A percentile compares a stretch with the other conserved stretches of the same genome.
These are phyloP conservation scores for Mycalesis mineus DNA, from an alignment of 2,888 invertebrate species.

Conservation along the genomic window DNA sequence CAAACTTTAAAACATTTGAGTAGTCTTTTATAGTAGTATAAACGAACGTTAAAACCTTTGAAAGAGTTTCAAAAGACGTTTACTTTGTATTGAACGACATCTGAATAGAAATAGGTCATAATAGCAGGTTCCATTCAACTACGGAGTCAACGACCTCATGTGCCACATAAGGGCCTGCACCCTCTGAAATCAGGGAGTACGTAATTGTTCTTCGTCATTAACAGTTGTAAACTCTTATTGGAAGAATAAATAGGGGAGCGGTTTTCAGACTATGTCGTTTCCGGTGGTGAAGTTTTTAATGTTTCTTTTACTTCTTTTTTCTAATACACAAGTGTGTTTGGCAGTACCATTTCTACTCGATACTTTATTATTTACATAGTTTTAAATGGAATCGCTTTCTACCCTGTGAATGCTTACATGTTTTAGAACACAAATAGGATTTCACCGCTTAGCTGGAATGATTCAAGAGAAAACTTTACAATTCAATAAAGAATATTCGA, in stretches of 20 bases:
- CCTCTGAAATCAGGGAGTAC: conserved; percentile 39
- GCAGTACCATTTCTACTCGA: background rate
- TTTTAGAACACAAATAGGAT: too few relatives aligned
- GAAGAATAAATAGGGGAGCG: conserved; percentile 26
- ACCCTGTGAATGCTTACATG: too few relatives aligned
- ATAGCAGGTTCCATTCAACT: conserved; percentile 41
- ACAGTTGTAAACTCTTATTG: conserved; percentile 29
- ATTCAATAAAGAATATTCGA: too few relatives aligned
- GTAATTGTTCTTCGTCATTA: conserved; percentile 39
- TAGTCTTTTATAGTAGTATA: too few relatives aligned
- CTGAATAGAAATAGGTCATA: conserved; percentile 36
- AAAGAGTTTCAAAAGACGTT: background rate
- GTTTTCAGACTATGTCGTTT: conserved; percentile 7
- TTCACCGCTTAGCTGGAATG: too few relatives aligned
- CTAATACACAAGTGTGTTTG: background rate
- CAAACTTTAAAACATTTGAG: background rate
- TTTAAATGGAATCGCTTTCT: too few relatives aligned
- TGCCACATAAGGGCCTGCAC: conserved; percentile 41
- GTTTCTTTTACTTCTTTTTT: conserved; percentile 1
- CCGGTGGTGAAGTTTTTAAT: conserved; percentile 14
- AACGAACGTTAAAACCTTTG: too few relatives aligned
- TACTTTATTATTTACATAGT: too few relatives aligned
- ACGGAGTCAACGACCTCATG: conserved; percentile 35
- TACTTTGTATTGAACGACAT: conserved; percentile 20
- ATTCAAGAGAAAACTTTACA: too few relatives aligned